Conservation (phyloP, 2,797 vertebrate genomes). For the Hippopotamyrus pictus region DNA sequence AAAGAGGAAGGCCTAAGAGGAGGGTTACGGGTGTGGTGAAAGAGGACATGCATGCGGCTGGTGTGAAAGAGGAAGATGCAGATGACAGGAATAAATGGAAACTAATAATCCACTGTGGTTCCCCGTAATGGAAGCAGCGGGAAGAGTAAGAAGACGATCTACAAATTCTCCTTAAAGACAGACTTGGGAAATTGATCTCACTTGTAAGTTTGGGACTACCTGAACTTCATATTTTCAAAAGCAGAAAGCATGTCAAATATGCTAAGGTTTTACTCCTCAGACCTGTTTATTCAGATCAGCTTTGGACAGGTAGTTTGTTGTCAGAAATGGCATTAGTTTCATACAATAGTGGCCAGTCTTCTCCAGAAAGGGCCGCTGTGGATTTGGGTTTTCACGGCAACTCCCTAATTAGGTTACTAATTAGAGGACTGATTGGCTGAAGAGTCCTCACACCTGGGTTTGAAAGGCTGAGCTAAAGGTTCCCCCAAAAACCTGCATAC, state of each 20-base stretch:
- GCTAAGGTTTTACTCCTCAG: background rate
- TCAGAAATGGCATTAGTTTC: background rate
- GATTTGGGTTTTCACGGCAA: background rate
- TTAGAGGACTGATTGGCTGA: background rate
- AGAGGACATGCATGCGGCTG: too few relatives aligned
- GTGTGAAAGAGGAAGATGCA: background rate
- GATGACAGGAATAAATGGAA: background rate
- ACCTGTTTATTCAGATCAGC: background rate
- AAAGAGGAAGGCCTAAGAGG: too few relatives aligned
- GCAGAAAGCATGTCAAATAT: background rate
- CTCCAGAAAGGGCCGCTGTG: background rate
- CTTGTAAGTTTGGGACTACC: background rate
- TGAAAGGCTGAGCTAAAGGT: background rate
- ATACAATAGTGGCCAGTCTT: background rate
- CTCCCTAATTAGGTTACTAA: background rate
- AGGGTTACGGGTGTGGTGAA: too few relatives aligned
- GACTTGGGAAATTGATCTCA: background rate
- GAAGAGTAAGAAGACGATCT: background rate
- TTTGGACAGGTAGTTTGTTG: background rate
- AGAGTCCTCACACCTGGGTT: background rate
- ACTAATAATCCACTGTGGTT: background rate
- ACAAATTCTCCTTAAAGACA: background rate
- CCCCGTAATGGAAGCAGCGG: background rate
- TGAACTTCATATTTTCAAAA: background rate
- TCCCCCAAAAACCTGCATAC: background rate